Evolutionary conservation across 1,140 invertebrate genomes (phyloP).

Genomic region (Zaprionus davidi): DNA sequence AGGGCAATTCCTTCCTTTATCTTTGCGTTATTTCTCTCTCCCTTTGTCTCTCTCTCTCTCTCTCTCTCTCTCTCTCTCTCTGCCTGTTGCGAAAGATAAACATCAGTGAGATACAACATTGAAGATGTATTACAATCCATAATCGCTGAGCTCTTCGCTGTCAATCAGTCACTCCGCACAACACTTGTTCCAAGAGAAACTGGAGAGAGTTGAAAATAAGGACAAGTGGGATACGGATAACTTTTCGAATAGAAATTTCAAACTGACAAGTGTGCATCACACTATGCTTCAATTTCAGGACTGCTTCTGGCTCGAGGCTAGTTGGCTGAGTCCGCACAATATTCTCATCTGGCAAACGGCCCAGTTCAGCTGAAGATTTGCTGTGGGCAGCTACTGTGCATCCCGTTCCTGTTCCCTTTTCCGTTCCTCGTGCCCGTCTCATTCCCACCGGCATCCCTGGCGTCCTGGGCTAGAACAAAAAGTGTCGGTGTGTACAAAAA

Average conservation of each 20-base stretch:
- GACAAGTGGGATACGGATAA: conserved; percentile 59
- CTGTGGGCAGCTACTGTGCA: conserved; percentile 62
- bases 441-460: background rate
- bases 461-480: conserved; percentile 61
- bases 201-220: background rate
- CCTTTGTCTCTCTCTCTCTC: background rate
- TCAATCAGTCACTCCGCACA: conserved; percentile 63
- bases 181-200: background rate
- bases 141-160: conserved; percentile 63
- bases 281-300: conserved; percentile 44
- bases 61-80: background rate
- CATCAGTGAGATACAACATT: conserved; percentile 52
- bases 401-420: conserved; percentile 27
- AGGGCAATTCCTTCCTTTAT: background rate
- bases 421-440: background rate
- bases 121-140: conserved; percentile 74
- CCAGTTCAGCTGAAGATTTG: conserved; percentile 59
- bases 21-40: background rate
- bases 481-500: conserved; percentile 55
- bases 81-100: conserved; percentile 38
- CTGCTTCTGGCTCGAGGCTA: conserved; percentile 29
- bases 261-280: conserved; percentile 60
- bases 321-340: background rate
- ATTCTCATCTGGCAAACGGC: conserved; percentile 6
- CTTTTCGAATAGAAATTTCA: conserved; percentile 69